Conservation (phyloP, 2,888 invertebrate genomes). For the Mechanitis mazaeus region DNA sequence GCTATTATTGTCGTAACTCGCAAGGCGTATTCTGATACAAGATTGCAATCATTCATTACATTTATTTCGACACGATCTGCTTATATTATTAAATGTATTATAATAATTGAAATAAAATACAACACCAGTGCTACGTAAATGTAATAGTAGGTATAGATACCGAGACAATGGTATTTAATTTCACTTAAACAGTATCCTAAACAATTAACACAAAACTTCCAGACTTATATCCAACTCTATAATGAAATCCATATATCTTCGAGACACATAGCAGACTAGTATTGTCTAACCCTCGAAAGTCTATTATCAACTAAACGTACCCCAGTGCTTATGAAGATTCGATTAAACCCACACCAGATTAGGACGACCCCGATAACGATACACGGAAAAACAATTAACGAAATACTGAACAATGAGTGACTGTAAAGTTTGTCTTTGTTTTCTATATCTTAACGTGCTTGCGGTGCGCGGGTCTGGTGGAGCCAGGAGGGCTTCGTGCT, state of each 20-base stretch:
- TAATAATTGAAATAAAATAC: neutral
- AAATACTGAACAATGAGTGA: constrained; percentile 67
- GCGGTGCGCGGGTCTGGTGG: constrained; percentile 56
- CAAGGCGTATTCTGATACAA: constrained; percentile 17
- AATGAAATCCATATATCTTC: constrained; percentile 57
- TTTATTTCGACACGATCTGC: constrained; percentile 3
- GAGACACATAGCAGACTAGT: constrained; percentile 53
- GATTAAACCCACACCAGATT: constrained; percentile 63
- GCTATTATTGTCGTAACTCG: constrained; percentile 28
- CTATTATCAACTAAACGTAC: constrained; percentile 36
- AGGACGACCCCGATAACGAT: constrained; percentile 58
- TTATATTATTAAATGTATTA: constrained; percentile 1
- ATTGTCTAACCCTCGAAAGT: constrained; percentile 44
- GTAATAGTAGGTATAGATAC: neutral
- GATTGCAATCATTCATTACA: constrained; percentile 6
- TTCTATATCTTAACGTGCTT: constrained; percentile 62
- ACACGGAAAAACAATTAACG: constrained; percentile 75
- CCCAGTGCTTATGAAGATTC: constrained; percentile 62
- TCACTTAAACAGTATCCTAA: constrained; percentile 25
- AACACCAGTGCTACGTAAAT: no score
- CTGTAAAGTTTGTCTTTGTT: constrained; percentile 68
- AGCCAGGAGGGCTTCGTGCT: constrained; percentile 42
- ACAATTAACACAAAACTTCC: constrained; percentile 38
- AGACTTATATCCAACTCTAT: constrained; percentile 38
- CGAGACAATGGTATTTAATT: constrained; percentile 17